phyloP scores from a whole-genome alignment of 2,888 invertebrate species.

The Yponomeuta cagnagella region DNA sequence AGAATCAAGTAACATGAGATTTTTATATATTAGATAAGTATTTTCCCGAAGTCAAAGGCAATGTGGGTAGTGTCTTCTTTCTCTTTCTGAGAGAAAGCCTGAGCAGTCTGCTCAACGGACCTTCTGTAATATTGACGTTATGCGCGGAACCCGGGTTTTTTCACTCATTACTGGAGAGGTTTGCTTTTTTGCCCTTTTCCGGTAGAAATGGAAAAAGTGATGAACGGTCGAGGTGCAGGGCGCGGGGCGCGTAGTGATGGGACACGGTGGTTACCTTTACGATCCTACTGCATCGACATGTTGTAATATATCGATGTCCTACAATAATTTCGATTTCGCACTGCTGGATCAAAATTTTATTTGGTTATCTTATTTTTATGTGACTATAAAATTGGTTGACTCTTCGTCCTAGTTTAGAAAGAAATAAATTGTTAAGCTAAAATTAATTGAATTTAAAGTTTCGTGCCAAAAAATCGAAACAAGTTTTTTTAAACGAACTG shows the following conservation, averaged over 20 bases:
- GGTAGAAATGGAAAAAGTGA: constrained; percentile 65
- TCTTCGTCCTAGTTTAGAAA: too few relatives aligned
- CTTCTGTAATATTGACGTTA: not conserved
- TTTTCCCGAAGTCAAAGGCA: too few relatives aligned
- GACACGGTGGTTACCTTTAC: not conserved
- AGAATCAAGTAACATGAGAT: too few relatives aligned
- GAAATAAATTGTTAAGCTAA: too few relatives aligned
- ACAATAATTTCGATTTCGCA: not conserved
- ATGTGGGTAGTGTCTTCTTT: too few relatives aligned
- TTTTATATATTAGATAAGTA: too few relatives aligned
- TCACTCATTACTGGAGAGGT: constrained; percentile 71
- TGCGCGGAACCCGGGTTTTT: constrained; percentile 35
- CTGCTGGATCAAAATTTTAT: not conserved
- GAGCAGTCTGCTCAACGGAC: not conserved
- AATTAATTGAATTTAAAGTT: too few relatives aligned
- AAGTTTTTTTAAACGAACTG: too few relatives aligned
- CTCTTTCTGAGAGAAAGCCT: too few relatives aligned
- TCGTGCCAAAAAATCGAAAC: too few relatives aligned
- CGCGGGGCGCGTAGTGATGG: constrained; percentile 56
- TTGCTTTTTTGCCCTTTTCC: constrained; percentile 67
- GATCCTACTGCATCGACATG: not conserved
- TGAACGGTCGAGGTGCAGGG: constrained; percentile 73
- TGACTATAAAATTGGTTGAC: too few relatives aligned
- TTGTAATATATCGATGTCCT: not conserved
- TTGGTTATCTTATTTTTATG: not conserved